Conservation (phyloP, 2,113 vertebrate species). For the Romanogobio albipinnatus region DNA sequence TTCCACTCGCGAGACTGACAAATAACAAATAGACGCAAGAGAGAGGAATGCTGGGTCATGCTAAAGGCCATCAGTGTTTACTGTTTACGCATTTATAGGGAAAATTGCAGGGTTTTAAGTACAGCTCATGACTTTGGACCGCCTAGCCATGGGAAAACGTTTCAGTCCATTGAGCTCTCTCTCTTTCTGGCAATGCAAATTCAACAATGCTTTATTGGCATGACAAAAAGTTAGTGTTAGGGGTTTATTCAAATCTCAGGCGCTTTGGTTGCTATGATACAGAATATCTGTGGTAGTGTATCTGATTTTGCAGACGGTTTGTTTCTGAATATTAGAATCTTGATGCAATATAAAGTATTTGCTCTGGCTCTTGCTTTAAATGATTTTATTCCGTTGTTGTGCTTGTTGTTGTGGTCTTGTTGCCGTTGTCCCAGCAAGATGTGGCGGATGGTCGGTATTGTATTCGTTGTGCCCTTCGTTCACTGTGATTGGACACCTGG, state of each 20-base stretch:
- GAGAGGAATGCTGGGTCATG: conserved; percentile 30
- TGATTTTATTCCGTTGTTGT: too few species aligned
- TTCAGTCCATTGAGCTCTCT: conserved; percentile 12
- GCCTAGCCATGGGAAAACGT: conserved; percentile 18
- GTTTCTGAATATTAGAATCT: too few species aligned
- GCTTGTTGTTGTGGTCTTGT: too few species aligned
- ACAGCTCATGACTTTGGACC: conserved; percentile 35
- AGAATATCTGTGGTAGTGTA: too few species aligned
- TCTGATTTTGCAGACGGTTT: too few species aligned
- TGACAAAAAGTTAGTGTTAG: conserved; percentile 13
- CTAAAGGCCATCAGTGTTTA: conserved; percentile 38
- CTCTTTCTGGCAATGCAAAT: not conserved
- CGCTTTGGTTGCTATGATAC: too few species aligned
- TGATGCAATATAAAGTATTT: too few species aligned
- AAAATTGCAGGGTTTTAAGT: conserved; percentile 36
- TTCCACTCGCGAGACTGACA: conserved; percentile 17
- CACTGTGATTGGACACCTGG: too few species aligned
- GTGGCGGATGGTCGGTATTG: too few species aligned
- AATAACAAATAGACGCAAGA: conserved; percentile 34
- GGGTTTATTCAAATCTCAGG: conserved; percentile 4
- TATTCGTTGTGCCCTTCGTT: too few species aligned
- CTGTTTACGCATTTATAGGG: conserved; percentile 26
- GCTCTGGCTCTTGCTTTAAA: too few species aligned
- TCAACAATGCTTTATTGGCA: conserved; percentile 7
- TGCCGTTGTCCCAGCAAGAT: too few species aligned